Conservation (phyloP, 2,797 vertebrate species). For the Lophura swinhoii region DNA sequence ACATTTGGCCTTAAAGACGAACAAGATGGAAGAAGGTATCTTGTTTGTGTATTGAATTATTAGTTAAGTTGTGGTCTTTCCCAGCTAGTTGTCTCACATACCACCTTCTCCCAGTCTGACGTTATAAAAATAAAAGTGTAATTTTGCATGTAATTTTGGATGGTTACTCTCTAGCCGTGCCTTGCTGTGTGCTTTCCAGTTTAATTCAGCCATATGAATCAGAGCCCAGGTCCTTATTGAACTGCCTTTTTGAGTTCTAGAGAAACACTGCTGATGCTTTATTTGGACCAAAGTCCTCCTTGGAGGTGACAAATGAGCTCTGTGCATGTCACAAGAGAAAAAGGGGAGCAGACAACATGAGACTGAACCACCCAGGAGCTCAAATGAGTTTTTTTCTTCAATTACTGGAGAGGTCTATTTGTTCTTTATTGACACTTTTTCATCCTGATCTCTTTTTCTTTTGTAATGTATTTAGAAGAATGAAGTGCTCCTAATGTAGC, state of each 20-base stretch:
- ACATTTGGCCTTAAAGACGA: background rate
- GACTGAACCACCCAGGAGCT: background rate
- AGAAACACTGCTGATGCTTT: background rate
- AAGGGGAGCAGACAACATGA: background rate
- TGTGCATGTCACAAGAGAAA: background rate
- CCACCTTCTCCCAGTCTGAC: background rate
- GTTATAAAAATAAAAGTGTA: background rate
- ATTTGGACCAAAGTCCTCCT: background rate
- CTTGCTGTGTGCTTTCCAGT: background rate
- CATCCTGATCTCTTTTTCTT: background rate
- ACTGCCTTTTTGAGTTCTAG: background rate
- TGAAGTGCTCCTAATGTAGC: background rate
- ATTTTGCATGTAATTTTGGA: background rate
- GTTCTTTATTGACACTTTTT: background rate
- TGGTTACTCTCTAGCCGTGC: background rate
- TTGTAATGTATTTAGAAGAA: constrained; percentile 26
- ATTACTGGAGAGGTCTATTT: background rate
- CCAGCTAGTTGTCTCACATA: background rate
- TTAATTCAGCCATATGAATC: background rate
- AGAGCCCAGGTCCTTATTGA: background rate
- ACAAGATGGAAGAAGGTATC: background rate
- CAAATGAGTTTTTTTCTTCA: background rate
- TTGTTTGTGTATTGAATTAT: background rate
- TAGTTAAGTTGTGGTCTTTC: background rate
- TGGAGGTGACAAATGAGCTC: background rate